These are phyloP conservation scores for Drosophila carrolli DNA, from an alignment of 1,140 invertebrate genomes.

Conservation along the genomic window DNA sequence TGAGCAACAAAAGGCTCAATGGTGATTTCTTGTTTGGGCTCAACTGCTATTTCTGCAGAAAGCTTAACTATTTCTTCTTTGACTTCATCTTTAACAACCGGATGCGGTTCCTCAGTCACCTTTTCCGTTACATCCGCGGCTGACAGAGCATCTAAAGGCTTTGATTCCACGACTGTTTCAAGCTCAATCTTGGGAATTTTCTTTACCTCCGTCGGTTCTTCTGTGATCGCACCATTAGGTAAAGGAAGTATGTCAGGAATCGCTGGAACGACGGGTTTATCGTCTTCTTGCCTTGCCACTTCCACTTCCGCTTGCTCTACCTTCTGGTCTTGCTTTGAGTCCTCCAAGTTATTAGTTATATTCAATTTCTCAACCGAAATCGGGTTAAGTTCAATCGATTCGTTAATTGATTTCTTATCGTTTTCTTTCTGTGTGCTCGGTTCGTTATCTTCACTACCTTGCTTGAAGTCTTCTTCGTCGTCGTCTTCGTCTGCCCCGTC, in stretches of 20 bases:
- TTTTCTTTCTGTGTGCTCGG: slow-evolving; percentile 4
- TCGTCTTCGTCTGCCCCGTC: slow-evolving; percentile 29
- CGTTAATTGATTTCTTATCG: slow-evolving; percentile 34
- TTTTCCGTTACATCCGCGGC: neutral
- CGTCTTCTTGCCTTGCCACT: neutral
- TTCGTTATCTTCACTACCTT: slow-evolving; percentile 43
- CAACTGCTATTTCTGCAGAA: neutral
- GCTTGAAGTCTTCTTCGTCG: slow-evolving; percentile 36
- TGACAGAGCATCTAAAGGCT: slow-evolving; percentile 1
- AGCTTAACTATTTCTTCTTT: neutral
- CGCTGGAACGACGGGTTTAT: neutral
- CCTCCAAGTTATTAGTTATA: slow-evolving; percentile 5
- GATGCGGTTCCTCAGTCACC: neutral
- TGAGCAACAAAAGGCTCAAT: neutral
- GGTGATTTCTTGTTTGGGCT: neutral
- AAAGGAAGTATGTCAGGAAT: neutral
- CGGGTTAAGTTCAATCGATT: slow-evolving; percentile 1
- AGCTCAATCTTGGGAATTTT: neutral
- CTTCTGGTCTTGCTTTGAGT: neutral
- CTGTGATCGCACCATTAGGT: neutral
- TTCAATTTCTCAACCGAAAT: slow-evolving; percentile 2
- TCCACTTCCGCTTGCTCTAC: neutral
- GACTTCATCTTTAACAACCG: neutral
- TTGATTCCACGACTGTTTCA: neutral
- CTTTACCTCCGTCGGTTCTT: neutral